Conservation (phyloP, 2,113 vertebrate genomes). For the Anhinga anhinga region DNA sequence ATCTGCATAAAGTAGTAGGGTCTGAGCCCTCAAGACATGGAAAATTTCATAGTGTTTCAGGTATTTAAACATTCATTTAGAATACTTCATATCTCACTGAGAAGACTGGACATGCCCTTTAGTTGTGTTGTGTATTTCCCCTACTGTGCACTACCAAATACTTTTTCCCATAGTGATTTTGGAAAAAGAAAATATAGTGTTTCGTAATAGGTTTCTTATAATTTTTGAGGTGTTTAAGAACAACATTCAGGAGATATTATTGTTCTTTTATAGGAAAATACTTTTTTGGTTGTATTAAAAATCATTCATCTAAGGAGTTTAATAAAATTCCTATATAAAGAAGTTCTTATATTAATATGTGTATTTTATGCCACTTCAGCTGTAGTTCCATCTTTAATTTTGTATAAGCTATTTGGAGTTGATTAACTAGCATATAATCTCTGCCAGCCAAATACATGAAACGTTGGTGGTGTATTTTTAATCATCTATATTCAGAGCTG, state of each 20-base stretch:
- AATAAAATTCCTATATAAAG: slow-evolving; percentile 49
- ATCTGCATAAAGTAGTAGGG: not conserved
- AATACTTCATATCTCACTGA: not conserved
- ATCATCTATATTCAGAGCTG: slow-evolving; percentile 77
- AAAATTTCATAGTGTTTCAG: not conserved
- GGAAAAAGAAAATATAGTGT: not conserved
- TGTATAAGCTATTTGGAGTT: slow-evolving; percentile 55
- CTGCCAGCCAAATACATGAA: slow-evolving; percentile 61
- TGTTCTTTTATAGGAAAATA: not conserved
- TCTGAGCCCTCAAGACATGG: not conserved
- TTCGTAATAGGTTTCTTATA: not conserved
- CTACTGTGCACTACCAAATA: not conserved
- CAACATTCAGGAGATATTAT: not conserved
- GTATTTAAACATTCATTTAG: not conserved
- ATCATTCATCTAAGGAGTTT: slow-evolving; percentile 31
- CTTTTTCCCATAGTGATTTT: not conserved
- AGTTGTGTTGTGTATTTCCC: not conserved
- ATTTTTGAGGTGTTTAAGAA: not conserved
- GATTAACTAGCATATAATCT: slow-evolving; percentile 67
- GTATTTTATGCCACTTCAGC: slow-evolving; percentile 44
- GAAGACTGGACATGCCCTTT: not conserved
- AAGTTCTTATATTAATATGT: slow-evolving; percentile 49
- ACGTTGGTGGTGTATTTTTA: slow-evolving; percentile 74
- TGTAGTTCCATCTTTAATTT: slow-evolving; percentile 61
- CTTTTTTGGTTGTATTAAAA: slow-evolving; percentile 27